Evolutionary conservation across 2,113 vertebrate species (phyloP).

Genomic region (Eretmochelys imbricata): DNA sequence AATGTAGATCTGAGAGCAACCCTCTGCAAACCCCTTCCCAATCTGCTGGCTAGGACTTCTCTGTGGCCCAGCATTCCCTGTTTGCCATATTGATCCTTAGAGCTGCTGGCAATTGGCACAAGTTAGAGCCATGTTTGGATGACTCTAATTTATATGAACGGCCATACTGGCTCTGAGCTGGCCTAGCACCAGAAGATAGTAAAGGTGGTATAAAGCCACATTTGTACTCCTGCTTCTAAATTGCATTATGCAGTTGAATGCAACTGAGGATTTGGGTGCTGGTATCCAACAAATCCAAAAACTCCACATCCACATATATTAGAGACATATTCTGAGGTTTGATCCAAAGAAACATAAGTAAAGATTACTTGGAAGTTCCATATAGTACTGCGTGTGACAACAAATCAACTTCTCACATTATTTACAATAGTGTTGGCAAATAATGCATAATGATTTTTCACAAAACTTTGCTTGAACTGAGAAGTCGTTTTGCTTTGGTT

Average conservation of each 20-base stretch:
- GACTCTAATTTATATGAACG: not conserved
- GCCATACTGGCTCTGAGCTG: not conserved
- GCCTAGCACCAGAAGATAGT: not conserved
- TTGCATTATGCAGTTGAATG: not conserved
- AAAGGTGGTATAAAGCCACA: not conserved
- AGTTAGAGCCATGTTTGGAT: not conserved
- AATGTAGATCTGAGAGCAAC: too few species aligned
- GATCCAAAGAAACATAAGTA: too few species aligned
- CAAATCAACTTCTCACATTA: not conserved
- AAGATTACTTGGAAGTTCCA: too few species aligned
- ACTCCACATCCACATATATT: not conserved
- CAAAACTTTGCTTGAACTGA: not conserved
- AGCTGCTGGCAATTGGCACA: not conserved
- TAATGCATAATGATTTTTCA: not conserved
- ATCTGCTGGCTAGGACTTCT: rapidly evolving
- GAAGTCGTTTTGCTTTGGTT: not conserved
- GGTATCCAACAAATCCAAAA: not conserved
- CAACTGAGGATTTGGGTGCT: not conserved
- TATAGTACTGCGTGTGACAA: not conserved
- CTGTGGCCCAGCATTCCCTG: not conserved
- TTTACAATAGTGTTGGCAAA: not conserved
- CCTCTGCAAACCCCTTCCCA: not conserved
- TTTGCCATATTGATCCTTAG: not conserved
- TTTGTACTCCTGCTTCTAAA: not conserved
- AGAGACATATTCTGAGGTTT: too few species aligned